A percentile compares a stretch with the other conserved stretches of the same genome.
These are phyloP conservation scores for Hydrophis major DNA, from an alignment of 2,797 vertebrate genomes.

Conservation along the genomic window DNA sequence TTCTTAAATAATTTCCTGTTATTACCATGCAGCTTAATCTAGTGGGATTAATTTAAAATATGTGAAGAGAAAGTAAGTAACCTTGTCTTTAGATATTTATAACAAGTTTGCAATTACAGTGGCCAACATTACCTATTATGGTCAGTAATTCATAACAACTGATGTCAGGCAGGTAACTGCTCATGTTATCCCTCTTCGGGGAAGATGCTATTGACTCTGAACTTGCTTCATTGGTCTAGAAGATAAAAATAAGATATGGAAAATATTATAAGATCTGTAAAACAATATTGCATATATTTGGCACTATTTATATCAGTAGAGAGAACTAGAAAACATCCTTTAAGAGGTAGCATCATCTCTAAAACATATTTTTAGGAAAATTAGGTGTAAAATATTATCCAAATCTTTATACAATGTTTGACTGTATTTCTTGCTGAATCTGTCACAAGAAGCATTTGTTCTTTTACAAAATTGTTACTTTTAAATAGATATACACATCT, in stretches of 20 bases:
- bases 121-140: conserved; percentile 78
- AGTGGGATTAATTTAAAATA: neutral
- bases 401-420: neutral
- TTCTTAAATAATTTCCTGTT: neutral
- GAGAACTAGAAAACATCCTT: neutral
- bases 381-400: neutral
- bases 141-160: conserved; percentile 87
- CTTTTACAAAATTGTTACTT: neutral
- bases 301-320: neutral
- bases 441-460: neutral
- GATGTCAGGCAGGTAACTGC: conserved; percentile 88
- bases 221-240: conserved; percentile 92
- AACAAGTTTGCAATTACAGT: neutral
- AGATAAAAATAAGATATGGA: conserved; percentile 36
- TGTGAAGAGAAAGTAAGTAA: neutral
- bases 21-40: neutral
- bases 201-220: conserved; percentile 87
- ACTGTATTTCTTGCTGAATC: neutral
- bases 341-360: neutral
- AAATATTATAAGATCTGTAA: neutral
- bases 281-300: conserved; percentile 25
- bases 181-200: conserved; percentile 87
- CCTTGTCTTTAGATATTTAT: neutral
- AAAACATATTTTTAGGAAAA: neutral
- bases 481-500: neutral